phyloP scores from a whole-genome alignment of 2,797 vertebrate genomes.

The Coendou prehensilis region DNA sequence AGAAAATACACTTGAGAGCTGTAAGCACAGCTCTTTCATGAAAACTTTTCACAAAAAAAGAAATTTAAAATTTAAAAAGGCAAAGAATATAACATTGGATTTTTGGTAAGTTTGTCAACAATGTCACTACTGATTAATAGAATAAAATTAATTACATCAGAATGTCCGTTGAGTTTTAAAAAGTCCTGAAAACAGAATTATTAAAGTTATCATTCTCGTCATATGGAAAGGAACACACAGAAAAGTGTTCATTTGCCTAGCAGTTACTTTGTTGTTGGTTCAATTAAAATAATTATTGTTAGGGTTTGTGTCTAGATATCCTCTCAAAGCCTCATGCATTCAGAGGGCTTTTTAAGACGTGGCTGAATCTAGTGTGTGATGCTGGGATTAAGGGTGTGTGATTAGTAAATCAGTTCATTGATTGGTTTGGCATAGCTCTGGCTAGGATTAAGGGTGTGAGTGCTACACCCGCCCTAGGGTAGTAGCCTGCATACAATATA shows the following conservation, averaged over 20 bases:
- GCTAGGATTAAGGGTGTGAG: not conserved
- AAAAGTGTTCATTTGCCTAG: not conserved
- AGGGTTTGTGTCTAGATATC: not conserved
- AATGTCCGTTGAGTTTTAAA: constrained; percentile 13
- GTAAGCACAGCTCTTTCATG: constrained; percentile 19
- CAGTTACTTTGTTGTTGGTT: not conserved
- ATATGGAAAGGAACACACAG: not conserved
- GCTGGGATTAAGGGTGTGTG: not conserved
- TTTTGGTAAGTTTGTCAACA: constrained; percentile 23
- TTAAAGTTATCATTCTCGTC: constrained; percentile 26
- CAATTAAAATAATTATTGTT: constrained; percentile 11
- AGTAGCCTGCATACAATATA: not conserved
- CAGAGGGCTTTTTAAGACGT: not conserved
- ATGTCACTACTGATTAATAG: not conserved
- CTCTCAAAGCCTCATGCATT: not conserved
- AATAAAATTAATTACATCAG: constrained; percentile 19
- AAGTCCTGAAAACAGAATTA: constrained; percentile 42
- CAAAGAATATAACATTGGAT: not conserved
- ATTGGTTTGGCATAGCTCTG: not conserved
- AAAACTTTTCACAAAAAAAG: constrained; percentile 30
- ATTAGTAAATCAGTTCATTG: not conserved
- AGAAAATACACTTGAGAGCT: not conserved
- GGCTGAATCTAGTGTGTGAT: not conserved
- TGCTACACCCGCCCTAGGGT: not conserved
- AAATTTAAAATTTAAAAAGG: constrained; percentile 11